Evolutionary conservation across 1,140 invertebrate genomes (phyloP).

Genomic region (Cepaea nemoralis): DNA sequence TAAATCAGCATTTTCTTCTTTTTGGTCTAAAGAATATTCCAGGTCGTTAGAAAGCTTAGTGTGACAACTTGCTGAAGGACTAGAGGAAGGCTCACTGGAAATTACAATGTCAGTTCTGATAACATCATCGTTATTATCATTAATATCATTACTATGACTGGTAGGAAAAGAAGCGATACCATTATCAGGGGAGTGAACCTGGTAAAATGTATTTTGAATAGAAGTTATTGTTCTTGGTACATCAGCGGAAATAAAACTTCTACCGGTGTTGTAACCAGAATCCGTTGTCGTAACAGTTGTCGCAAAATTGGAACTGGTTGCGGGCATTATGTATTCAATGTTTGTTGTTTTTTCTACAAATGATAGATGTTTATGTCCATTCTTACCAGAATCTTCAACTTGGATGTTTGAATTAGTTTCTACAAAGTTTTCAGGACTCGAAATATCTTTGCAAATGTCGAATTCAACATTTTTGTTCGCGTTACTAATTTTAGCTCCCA

Average conservation of each 20-base stretch:
- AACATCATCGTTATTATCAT: not conserved
- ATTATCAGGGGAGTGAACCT: not conserved
- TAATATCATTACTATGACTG: not conserved
- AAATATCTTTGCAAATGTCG: not conserved
- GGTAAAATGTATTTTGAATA: not conserved
- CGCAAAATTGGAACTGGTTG: not conserved
- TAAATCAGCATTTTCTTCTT: not conserved
- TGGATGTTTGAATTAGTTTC: too few relatives aligned
- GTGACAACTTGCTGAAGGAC: not conserved
- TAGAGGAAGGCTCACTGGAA: not conserved
- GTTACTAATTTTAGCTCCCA: too few relatives aligned
- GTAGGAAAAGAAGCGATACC: not conserved
- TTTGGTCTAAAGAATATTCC: not conserved
- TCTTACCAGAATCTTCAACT: not conserved
- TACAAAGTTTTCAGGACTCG: not conserved
- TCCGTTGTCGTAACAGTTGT: constrained; percentile 33
- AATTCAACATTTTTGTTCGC: not conserved
- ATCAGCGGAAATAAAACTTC: not conserved
- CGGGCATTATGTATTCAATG: not conserved
- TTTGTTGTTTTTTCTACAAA: not conserved
- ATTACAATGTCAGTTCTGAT: not conserved
- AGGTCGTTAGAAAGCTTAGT: not conserved
- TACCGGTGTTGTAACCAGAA: constrained; percentile 38
- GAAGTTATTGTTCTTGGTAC: not conserved
- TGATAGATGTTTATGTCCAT: too few relatives aligned